These are phyloP conservation scores for Dexiosoma caninum DNA, from an alignment of 2,888 invertebrate genomes.

Conservation along the genomic window DNA sequence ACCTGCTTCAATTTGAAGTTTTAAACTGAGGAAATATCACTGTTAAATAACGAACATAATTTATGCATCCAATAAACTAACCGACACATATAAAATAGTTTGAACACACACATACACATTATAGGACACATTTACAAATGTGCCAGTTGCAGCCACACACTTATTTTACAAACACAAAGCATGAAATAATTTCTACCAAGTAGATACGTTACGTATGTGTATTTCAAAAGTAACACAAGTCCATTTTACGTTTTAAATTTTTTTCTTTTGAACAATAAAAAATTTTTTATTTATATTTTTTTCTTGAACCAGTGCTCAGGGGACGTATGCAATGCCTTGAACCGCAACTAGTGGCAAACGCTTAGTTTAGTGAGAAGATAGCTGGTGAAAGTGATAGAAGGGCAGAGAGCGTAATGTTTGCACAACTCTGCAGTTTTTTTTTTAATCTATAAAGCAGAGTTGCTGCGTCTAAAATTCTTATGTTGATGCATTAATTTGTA, in stretches of 20 bases:
- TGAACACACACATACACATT: not conserved
- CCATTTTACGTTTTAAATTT: not conserved
- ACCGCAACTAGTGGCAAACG: too few relatives aligned
- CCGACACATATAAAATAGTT: not conserved
- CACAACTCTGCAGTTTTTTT: too few relatives aligned
- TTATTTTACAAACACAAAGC: not conserved
- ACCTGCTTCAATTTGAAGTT: constrained; percentile 1
- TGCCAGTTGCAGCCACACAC: not conserved
- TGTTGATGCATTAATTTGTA: too few relatives aligned
- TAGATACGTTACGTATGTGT: not conserved
- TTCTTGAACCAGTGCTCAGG: too few relatives aligned
- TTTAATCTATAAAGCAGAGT: too few relatives aligned
- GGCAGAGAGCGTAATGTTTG: too few relatives aligned
- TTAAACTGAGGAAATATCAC: not conserved
- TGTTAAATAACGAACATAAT: constrained; percentile 19
- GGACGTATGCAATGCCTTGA: too few relatives aligned
- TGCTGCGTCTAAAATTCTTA: too few relatives aligned
- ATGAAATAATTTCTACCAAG: not conserved
- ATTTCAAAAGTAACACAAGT: not conserved
- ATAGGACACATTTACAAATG: not conserved
- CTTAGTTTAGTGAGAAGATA: too few relatives aligned
- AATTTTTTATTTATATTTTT: too few relatives aligned
- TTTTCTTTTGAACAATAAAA: not conserved
- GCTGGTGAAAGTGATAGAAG: too few relatives aligned
- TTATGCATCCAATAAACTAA: constrained; percentile 28